A percentile compares a stretch with the other conserved stretches of the same genome.
Conservation (phyloP, 2,888 invertebrate species). For the Drosophila mulleri region DNA sequence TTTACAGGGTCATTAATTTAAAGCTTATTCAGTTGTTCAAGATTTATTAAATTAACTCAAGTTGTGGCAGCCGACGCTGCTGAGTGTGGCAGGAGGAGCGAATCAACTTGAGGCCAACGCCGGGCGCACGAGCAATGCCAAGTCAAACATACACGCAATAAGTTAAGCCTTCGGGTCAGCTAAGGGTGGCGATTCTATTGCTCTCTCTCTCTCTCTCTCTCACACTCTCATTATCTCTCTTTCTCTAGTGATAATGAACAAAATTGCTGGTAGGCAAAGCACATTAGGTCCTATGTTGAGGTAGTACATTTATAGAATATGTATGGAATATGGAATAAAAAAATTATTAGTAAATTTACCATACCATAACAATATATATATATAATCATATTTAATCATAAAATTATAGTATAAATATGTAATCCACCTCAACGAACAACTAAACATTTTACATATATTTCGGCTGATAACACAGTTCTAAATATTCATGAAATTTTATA, state of each 20-base stretch:
- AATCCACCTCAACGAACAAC: too few species aligned
- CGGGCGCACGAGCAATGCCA: not conserved
- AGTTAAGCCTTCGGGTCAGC: constrained; percentile 18
- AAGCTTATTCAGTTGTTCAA: constrained; percentile 84
- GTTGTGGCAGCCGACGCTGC: constrained; percentile 63
- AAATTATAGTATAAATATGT: too few species aligned
- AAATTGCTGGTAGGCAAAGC: not conserved
- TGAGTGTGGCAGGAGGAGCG: constrained; percentile 20
- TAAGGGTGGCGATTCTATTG: constrained; percentile 8
- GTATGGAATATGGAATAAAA: too few species aligned
- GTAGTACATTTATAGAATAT: too few species aligned
- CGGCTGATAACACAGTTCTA: too few species aligned
- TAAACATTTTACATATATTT: not conserved
- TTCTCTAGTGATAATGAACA: constrained; percentile 25
- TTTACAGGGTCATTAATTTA: constrained; percentile 84
- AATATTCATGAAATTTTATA: not conserved
- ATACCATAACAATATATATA: too few species aligned
- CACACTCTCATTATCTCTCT: not conserved
- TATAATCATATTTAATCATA: too few species aligned
- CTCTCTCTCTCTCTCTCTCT: not conserved
- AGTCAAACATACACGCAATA: constrained; percentile 29
- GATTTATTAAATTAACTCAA: constrained; percentile 84
- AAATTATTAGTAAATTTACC: too few species aligned
- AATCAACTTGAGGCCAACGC: constrained; percentile 1
- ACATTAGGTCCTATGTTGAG: too few species aligned